These are phyloP conservation scores for Adoxophyes honmai DNA, from an alignment of 1,140 invertebrate genomes.

Conservation along the genomic window DNA sequence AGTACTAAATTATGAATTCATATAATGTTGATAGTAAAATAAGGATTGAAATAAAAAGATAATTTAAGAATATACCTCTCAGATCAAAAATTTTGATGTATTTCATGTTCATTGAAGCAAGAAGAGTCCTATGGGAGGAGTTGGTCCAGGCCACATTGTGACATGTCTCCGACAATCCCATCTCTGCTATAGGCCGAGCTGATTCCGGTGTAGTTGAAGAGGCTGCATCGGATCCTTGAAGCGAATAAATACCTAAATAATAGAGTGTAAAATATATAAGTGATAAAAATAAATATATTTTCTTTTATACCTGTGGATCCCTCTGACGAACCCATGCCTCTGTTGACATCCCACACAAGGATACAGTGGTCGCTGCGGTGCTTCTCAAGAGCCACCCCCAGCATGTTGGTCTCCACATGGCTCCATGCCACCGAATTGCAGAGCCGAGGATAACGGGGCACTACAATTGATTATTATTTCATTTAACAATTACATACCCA, in stretches of 20 bases:
- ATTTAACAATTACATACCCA: too few species aligned
- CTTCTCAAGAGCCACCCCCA: conserved; percentile 92
- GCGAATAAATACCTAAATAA: neutral
- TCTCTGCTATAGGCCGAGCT: conserved; percentile 79
- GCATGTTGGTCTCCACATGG: conserved; percentile 87
- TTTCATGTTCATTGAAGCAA: conserved; percentile 93
- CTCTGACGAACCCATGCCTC: conserved; percentile 48
- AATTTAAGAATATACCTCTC: conserved; percentile 83
- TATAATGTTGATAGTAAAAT: too few species aligned
- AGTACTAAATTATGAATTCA: too few species aligned
- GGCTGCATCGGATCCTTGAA: conserved; percentile 19
- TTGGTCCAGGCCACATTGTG: conserved; percentile 93
- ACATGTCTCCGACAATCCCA: conserved; percentile 88
- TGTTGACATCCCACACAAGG: conserved; percentile 87
- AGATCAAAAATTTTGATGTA: conserved; percentile 94
- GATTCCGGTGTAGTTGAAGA: conserved; percentile 20
- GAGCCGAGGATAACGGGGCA: conserved; percentile 87
- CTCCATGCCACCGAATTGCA: conserved; percentile 95
- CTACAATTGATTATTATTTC: conserved; percentile 67
- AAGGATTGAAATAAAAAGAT: too few species aligned
- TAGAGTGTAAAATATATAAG: too few species aligned
- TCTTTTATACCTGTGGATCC: conserved; percentile 39
- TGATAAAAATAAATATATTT: neutral
- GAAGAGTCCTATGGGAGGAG: conserved; percentile 83
- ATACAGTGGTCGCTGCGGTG: conserved; percentile 90